Evolutionary conservation across 2,113 vertebrate species (phyloP).

Genomic region (Eulemur macaco): DNA sequence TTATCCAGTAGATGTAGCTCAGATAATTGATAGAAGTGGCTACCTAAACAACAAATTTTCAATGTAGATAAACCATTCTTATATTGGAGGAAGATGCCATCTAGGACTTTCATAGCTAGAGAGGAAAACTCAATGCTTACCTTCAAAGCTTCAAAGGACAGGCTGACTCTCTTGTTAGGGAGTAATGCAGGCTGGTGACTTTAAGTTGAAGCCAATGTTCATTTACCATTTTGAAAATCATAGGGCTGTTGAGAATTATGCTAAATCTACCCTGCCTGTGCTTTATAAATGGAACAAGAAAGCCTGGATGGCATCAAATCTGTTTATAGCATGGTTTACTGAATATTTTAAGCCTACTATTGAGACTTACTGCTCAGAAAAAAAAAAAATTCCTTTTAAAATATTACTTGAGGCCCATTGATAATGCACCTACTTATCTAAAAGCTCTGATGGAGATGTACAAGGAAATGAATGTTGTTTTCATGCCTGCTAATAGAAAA

Average conservation of each 20-base stretch:
- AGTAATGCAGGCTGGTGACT: background rate
- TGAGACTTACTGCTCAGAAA: background rate
- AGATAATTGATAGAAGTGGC: background rate
- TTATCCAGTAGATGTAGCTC: background rate
- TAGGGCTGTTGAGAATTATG: background rate
- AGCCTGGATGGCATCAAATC: too few relatives aligned
- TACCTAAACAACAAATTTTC: background rate
- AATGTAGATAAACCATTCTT: background rate
- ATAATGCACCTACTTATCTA: background rate
- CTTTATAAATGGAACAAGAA: background rate
- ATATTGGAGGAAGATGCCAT: background rate
- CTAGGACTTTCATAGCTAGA: background rate
- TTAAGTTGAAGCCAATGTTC: background rate
- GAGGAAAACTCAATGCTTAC: background rate
- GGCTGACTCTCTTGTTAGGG: background rate
- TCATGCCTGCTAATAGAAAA: background rate
- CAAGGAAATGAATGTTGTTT: background rate
- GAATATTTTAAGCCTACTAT: background rate
- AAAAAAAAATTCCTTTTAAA: background rate
- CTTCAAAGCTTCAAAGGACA: background rate
- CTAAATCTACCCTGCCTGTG: background rate
- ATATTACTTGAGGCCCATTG: background rate
- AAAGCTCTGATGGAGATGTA: background rate
- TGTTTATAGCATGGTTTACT: background rate
- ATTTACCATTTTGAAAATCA: background rate